phyloP scores from a whole-genome alignment of 53 echinoderm and acorn worm species.

The Arbacia lixula region DNA sequence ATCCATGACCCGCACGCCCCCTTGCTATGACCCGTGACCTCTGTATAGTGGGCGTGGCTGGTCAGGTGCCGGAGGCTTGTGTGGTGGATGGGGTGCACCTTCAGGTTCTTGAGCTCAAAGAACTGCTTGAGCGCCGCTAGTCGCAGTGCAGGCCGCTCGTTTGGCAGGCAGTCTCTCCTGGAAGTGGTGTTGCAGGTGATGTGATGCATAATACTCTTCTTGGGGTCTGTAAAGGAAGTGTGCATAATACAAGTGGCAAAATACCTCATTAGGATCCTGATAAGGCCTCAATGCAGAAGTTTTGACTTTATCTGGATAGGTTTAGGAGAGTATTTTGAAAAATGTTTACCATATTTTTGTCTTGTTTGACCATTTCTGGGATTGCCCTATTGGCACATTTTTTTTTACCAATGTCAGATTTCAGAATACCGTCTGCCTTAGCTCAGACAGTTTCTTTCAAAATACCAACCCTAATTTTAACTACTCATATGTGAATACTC shows the following conservation, averaged over 20 bases:
- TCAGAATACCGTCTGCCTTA: too few species aligned
- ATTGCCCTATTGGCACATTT: too few species aligned
- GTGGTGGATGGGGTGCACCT: constrained; percentile 69
- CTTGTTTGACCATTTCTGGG: too few species aligned
- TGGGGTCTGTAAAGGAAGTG: constrained; percentile 16
- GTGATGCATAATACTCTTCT: constrained; percentile 65
- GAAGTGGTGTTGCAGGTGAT: constrained; percentile 47
- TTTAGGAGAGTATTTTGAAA: too few species aligned
- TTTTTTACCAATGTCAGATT: too few species aligned
- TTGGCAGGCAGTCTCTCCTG: constrained; percentile 1
- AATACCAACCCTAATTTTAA: too few species aligned
- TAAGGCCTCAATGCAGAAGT: too few species aligned
- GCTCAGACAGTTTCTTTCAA: too few species aligned
- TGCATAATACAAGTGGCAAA: background rate
- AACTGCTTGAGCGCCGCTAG: constrained; percentile 80
- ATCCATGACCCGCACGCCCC: background rate
- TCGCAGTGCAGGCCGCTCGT: constrained; percentile 50
- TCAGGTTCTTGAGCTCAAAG: constrained; percentile 68
- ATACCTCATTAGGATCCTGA: too few species aligned
- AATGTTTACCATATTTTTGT: too few species aligned
- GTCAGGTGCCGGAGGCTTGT: constrained; percentile 69
- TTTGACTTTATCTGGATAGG: too few species aligned
- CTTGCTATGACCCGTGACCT: background rate
- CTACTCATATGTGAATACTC: too few species aligned
- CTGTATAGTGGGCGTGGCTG: background rate